Evolutionary conservation across 2,113 vertebrate species (phyloP).

Genomic region (Seriola quinqueradiata): DNA sequence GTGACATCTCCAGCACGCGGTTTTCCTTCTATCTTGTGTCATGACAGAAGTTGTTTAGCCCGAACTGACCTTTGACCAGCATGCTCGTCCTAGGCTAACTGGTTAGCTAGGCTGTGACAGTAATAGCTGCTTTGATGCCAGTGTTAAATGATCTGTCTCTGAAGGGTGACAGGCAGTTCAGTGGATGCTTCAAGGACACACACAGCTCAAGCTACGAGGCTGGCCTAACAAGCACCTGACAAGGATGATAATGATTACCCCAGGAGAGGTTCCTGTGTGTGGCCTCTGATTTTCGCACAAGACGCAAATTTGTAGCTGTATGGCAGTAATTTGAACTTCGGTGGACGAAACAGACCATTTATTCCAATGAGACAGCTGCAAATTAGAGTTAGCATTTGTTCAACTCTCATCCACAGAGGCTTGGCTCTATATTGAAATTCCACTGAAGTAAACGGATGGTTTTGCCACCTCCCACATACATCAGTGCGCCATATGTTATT

Average conservation of each 20-base stretch:
- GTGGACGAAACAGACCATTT: slow-evolving; percentile 53
- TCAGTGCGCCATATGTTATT: slow-evolving; percentile 45
- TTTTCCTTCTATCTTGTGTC: not conserved
- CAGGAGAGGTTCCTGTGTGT: slow-evolving; percentile 37
- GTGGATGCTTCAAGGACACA: slow-evolving; percentile 65
- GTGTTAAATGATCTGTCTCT: slow-evolving; percentile 58
- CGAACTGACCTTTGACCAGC: slow-evolving; percentile 27
- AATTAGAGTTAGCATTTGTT: slow-evolving; percentile 61
- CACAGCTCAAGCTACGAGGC: slow-evolving; percentile 47
- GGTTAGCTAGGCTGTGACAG: slow-evolving; percentile 26
- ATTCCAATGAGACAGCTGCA: slow-evolving; percentile 34
- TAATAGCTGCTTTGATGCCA: slow-evolving; percentile 38
- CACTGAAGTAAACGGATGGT: slow-evolving; percentile 33
- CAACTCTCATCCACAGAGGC: slow-evolving; percentile 38
- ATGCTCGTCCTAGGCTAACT: slow-evolving; percentile 22
- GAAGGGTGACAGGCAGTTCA: slow-evolving; percentile 47
- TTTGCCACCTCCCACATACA: slow-evolving; percentile 31
- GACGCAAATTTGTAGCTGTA: slow-evolving; percentile 56
- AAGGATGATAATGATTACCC: slow-evolving; percentile 70
- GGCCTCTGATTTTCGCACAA: slow-evolving; percentile 53
- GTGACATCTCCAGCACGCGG: not conserved
- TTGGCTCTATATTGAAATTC: slow-evolving; percentile 14
- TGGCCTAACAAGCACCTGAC: slow-evolving; percentile 66
- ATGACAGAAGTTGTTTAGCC: slow-evolving; percentile 16
- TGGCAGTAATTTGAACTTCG: slow-evolving; percentile 47